Conservation (phyloP, 2,797 vertebrate species). For the Siniperca obscura region DNA sequence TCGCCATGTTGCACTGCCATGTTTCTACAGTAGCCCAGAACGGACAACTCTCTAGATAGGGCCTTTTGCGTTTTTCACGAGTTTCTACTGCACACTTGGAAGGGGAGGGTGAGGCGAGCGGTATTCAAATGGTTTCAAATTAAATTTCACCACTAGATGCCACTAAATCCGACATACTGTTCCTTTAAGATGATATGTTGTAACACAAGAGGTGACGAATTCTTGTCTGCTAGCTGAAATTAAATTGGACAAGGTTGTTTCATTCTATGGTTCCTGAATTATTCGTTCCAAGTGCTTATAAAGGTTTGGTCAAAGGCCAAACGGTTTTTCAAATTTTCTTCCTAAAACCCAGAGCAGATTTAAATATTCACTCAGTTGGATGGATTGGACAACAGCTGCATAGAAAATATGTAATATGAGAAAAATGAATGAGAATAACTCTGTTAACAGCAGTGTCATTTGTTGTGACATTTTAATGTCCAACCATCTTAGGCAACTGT, state of each 20-base stretch:
- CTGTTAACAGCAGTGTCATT: background rate
- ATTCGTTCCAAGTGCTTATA: background rate
- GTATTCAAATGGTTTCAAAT: too few relatives aligned
- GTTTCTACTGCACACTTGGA: too few relatives aligned
- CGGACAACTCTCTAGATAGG: too few relatives aligned
- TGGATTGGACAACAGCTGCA: background rate
- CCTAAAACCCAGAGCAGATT: background rate
- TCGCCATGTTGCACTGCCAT: too few relatives aligned
- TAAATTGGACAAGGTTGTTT: conserved; percentile 16
- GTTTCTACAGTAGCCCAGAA: too few relatives aligned
- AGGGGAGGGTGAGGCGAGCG: too few relatives aligned
- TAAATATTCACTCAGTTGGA: conserved; percentile 9
- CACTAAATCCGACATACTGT: too few relatives aligned
- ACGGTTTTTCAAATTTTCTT: background rate
- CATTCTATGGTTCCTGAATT: conserved; percentile 19
- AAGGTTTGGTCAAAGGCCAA: conserved; percentile 18
- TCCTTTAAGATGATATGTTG: conserved; percentile 6
- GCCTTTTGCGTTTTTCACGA: too few relatives aligned
- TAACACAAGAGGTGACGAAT: background rate
- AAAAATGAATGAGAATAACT: conserved; percentile 4
- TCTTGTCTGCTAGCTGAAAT: conserved; percentile 19
- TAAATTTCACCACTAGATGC: too few relatives aligned
- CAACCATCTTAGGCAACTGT: background rate
- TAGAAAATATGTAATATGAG: background rate
- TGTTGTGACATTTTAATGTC: background rate